Base-by-base conservation (phyloP, 2,113 vertebrate genomes). In the Chaetorhynchus papuensis region DNA sequence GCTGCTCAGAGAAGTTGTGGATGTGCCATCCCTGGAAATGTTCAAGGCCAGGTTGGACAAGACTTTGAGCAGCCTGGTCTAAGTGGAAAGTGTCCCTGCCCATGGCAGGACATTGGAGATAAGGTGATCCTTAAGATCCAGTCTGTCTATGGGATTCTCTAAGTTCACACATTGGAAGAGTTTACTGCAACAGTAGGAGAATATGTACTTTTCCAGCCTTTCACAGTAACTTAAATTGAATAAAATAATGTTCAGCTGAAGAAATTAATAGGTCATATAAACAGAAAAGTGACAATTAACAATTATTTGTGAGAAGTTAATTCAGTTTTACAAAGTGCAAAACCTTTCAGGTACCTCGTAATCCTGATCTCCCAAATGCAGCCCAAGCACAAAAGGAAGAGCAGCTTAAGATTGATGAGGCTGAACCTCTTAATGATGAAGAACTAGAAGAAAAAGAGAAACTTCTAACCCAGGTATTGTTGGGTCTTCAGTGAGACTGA, bases 391-490 rank as follows among this genome's bases (percentile, higher is more conserved):
- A 99, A 92, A 99, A 99, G 93, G 99, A 99, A 96, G 99, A 99
- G 72, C 99, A 99, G 96, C 98, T 98, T 10, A 99, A 99, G 97
- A 99, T 99, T 26, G 99, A 99, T 57, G 99, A 99, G 92, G 99
- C 99, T 2, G 99, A 99, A 69, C 98, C 99, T 12, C 98, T 99
- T 16, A 98, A 99, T 65, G 99, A 99, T 70, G 99, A 99, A 93
- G 99, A 99, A 27, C 96, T 99, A 80, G 99, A 99, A 92, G 99
- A 99, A 96, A 99, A 99, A 94, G 99, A 99, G 95, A 99, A 99
- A 76, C 98, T 99, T 66, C 97, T 99, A 65, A 99, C 99, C 26
- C 99, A 99, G 99, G 99, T 99, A 98, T 5, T n/a, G 30, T 66
- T 53, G 66, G 5, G 26, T 61, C 42, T 77, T 37, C 7, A 69